phyloP scores from a whole-genome alignment of 2,113 vertebrate species.

The Hirundichthys speculiger region DNA sequence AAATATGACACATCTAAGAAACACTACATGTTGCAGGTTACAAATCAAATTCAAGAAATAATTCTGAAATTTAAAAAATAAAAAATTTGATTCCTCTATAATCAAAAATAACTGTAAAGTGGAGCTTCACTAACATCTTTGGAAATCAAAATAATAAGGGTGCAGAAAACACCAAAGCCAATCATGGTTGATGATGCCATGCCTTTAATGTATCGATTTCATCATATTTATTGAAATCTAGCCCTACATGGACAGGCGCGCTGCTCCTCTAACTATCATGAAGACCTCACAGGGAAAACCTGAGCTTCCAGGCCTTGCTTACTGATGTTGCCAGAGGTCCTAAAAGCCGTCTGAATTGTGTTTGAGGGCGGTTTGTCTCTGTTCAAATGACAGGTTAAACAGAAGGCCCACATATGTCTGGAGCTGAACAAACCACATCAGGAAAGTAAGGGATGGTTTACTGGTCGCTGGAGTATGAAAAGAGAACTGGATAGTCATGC shows the following conservation, averaged over 20 bases:
- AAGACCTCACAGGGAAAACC: background rate
- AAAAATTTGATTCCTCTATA: no score
- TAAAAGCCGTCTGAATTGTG: background rate
- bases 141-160: no score
- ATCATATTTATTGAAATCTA: no score
- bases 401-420: slow-evolving; percentile 35
- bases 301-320: slow-evolving; percentile 4
- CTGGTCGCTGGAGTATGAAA: slow-evolving; percentile 35
- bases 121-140: no score
- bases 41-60: no score
- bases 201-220: no score
- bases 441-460: slow-evolving; percentile 30
- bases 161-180: no score
- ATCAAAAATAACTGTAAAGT: no score
- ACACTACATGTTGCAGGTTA: no score
- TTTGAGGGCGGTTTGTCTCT: slow-evolving; percentile 13
- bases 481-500: slow-evolving; percentile 47
- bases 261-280: background rate
- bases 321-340: slow-evolving; percentile 31
- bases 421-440: slow-evolving; percentile 41
- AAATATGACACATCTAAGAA: no score
- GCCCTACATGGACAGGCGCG: background rate
- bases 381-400: slow-evolving; percentile 41
- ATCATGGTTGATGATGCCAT: no score
- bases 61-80: no score